phyloP scores from a whole-genome alignment of 2,797 vertebrate genomes.

The Morus bassanus region DNA sequence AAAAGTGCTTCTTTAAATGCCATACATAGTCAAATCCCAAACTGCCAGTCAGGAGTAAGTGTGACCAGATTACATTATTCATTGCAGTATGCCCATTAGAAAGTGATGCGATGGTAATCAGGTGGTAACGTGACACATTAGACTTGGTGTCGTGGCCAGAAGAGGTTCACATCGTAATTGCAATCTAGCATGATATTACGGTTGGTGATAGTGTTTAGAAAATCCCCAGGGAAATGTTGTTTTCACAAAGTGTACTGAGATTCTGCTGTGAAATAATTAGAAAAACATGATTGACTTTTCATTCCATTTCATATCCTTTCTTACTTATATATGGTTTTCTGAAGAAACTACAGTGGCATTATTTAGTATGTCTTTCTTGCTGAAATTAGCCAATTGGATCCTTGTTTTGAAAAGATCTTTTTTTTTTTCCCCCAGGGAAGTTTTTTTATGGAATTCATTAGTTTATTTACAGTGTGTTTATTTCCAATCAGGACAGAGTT shows the following conservation, averaged over 20 bases:
- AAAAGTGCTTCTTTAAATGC: neutral
- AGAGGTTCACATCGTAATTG: neutral
- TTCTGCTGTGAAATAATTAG: conserved; percentile 11
- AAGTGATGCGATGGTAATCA: neutral
- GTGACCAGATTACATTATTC: neutral
- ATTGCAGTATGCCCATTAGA: neutral
- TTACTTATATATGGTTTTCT: neutral
- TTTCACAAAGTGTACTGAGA: neutral
- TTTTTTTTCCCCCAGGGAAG: neutral
- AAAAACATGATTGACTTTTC: neutral
- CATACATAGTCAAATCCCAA: neutral
- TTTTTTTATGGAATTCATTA: neutral
- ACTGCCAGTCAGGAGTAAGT: neutral
- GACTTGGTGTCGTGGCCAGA: neutral
- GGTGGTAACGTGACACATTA: neutral
- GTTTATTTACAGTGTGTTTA: neutral
- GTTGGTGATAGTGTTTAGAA: neutral
- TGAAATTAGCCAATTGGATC: neutral
- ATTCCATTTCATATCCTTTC: neutral
- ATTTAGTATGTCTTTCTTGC: neutral
- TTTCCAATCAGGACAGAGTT: neutral
- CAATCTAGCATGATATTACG: neutral
- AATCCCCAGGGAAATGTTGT: neutral
- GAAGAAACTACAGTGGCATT: neutral
- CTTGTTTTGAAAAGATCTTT: neutral